Percentiles rank a stretch among this genome's conserved stretches.
These are phyloP conservation scores for Dryobates pubescens DNA, from an alignment of 2,797 vertebrate genomes.

Conservation along the genomic window DNA sequence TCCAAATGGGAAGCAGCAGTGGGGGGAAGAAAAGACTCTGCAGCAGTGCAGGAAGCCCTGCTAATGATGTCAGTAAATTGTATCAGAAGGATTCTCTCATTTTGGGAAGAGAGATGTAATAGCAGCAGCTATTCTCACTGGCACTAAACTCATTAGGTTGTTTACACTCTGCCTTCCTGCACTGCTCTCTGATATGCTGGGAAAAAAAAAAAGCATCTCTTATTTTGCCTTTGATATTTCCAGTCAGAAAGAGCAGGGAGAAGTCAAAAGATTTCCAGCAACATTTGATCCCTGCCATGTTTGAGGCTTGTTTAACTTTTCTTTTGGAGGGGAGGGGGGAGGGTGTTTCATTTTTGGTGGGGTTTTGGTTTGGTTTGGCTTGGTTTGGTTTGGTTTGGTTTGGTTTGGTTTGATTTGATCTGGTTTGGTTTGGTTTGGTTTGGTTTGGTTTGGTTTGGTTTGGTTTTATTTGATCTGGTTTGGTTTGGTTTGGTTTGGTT, in stretches of 20 bases:
- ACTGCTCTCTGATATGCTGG: neutral
- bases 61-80: slow-evolving; percentile 70
- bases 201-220: neutral
- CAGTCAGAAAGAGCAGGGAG: neutral
- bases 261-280: neutral
- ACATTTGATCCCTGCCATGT: neutral
- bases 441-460: too few relatives aligned
- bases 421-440: too few relatives aligned
- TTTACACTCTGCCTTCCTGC: slow-evolving; percentile 41
- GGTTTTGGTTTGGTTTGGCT: neutral
- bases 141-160: slow-evolving; percentile 64
- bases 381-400: neutral
- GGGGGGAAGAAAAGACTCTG: neutral
- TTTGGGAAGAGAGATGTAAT: slow-evolving; percentile 64
- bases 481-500: neutral
- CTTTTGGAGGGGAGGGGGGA: too few relatives aligned
- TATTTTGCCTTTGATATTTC: neutral
- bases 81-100: slow-evolving; percentile 69
- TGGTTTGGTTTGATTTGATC: too few relatives aligned
- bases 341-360: too few relatives aligned
- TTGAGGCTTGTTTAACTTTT: too few relatives aligned
- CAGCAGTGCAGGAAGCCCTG: slow-evolving; percentile 1
- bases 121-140: slow-evolving; percentile 49
- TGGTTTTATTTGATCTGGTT: neutral
- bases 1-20: neutral